Evolutionary conservation across 2,888 invertebrate genomes (phyloP).

Genomic region (Megamerina dolium): DNA sequence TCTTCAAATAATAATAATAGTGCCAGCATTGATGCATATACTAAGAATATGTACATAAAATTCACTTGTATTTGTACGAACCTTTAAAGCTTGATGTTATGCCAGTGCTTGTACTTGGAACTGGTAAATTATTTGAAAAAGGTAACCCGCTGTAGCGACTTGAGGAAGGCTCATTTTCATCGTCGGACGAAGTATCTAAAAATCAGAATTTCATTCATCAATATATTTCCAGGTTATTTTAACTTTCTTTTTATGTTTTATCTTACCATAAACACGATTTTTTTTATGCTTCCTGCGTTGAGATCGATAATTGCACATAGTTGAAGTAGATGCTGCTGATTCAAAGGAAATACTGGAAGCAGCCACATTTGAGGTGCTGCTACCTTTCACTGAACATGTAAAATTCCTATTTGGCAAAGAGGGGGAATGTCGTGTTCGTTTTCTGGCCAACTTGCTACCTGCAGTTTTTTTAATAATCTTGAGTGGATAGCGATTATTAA

Average conservation of each 20-base stretch:
- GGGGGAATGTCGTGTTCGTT: slow-evolving; percentile 1
- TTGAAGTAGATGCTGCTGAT: slow-evolving; percentile 3
- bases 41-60: background rate
- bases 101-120: slow-evolving; percentile 65
- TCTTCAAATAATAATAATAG: too few species aligned
- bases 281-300: slow-evolving; percentile 26
- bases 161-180: slow-evolving; percentile 20
- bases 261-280: slow-evolving; percentile 16
- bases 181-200: slow-evolving; percentile 19
- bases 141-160: slow-evolving; percentile 40
- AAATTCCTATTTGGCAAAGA: background rate
- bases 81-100: slow-evolving; percentile 40
- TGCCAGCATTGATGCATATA: too few species aligned
- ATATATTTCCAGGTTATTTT: too few species aligned
- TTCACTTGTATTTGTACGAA: slow-evolving; percentile 17
- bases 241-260: too few species aligned
- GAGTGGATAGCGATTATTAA: slow-evolving; percentile 33
- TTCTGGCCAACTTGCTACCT: slow-evolving; percentile 5
- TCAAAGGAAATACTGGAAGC: slow-evolving; percentile 1
- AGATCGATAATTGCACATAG: slow-evolving; percentile 14
- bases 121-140: slow-evolving; percentile 50
- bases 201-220: too few species aligned
- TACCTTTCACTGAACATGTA: background rate
- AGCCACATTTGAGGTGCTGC: slow-evolving; percentile 9
- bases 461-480: slow-evolving; percentile 24